A percentile compares a stretch with the other conserved stretches of the same genome.
These are phyloP conservation scores for Ophion slaviceki DNA, from an alignment of 2,888 invertebrate species.

Conservation along the genomic window DNA sequence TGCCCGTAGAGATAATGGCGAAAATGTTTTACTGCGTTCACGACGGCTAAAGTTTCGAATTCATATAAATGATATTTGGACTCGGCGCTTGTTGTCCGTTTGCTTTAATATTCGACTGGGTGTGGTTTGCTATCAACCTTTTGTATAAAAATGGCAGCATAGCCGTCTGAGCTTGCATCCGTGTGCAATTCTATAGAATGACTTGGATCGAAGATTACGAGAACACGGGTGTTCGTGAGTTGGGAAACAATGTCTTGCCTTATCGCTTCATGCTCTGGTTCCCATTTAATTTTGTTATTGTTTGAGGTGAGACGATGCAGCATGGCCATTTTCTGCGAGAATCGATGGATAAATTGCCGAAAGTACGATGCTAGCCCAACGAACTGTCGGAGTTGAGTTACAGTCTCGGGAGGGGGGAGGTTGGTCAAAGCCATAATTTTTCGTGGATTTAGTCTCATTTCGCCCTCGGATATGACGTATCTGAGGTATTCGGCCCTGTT, in stretches of 20 bases:
- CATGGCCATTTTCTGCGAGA: conserved; percentile 44
- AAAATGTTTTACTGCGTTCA: neutral
- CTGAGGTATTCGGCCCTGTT: conserved; percentile 60
- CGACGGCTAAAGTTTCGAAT: too few species aligned
- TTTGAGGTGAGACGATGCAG: conserved; percentile 55
- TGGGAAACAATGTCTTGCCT: conserved; percentile 47
- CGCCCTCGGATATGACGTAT: conserved; percentile 32
- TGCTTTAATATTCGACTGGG: too few species aligned
- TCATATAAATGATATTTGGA: too few species aligned
- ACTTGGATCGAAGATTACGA: conserved; percentile 60
- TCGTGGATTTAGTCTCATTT: conserved; percentile 50
- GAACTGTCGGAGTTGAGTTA: conserved; percentile 68
- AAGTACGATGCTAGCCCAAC: conserved; percentile 69
- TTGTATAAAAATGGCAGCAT: conserved; percentile 43
- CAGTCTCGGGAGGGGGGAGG: conserved; percentile 48
- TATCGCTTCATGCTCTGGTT: conserved; percentile 37
- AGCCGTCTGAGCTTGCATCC: conserved; percentile 42
- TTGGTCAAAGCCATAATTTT: conserved; percentile 56
- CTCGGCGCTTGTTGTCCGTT: too few species aligned
- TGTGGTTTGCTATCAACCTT: conserved; percentile 21
- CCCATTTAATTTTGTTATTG: conserved; percentile 57
- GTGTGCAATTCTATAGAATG: conserved; percentile 41
- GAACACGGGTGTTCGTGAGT: conserved; percentile 46
- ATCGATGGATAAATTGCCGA: conserved; percentile 63
- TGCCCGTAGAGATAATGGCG: conserved; percentile 38